phyloP scores from a whole-genome alignment of 2,888 invertebrate genomes.

The Sceliomorpha sp. region DNA sequence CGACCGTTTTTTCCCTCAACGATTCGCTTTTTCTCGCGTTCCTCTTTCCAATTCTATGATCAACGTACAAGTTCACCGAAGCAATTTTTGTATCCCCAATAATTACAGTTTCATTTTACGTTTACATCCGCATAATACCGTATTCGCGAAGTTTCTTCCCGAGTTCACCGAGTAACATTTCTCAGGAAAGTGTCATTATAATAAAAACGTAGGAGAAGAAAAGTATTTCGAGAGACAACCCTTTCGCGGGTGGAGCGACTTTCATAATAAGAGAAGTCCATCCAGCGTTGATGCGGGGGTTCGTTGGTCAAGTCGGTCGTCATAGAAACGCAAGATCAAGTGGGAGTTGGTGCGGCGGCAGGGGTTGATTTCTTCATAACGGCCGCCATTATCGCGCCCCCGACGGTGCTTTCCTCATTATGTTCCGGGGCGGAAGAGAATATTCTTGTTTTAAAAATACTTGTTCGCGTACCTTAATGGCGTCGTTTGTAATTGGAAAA shows the following conservation, averaged over 20 bases:
- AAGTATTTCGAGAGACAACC: constrained; percentile 60
- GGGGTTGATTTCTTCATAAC: constrained; percentile 80
- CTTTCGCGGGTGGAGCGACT: constrained; percentile 64
- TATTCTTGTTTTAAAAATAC: constrained; percentile 77
- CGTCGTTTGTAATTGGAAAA: constrained; percentile 75
- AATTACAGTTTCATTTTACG: constrained; percentile 7
- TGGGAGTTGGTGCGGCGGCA: constrained; percentile 57
- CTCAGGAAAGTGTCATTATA: no score
- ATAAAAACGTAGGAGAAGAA: constrained; percentile 4
- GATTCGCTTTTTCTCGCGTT: not conserved
- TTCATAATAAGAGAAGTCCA: constrained; percentile 65
- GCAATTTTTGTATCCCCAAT: not conserved
- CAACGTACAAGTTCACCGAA: no score
- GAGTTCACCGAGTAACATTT: no score
- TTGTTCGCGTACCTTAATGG: constrained; percentile 65
- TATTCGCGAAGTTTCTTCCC: no score
- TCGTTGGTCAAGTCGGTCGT: constrained; percentile 76
- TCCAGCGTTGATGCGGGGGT: constrained; percentile 58
- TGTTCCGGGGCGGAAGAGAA: constrained; percentile 67
- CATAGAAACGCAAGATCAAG: constrained; percentile 72
- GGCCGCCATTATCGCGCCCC: constrained; percentile 77
- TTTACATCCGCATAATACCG: no score
- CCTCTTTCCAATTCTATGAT: not conserved
- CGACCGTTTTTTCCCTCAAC: not conserved
- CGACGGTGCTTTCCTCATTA: constrained; percentile 70